Evolutionary conservation across 92 coral and sea anemone species (phyloP).

Genomic region (Ricordea florida): DNA sequence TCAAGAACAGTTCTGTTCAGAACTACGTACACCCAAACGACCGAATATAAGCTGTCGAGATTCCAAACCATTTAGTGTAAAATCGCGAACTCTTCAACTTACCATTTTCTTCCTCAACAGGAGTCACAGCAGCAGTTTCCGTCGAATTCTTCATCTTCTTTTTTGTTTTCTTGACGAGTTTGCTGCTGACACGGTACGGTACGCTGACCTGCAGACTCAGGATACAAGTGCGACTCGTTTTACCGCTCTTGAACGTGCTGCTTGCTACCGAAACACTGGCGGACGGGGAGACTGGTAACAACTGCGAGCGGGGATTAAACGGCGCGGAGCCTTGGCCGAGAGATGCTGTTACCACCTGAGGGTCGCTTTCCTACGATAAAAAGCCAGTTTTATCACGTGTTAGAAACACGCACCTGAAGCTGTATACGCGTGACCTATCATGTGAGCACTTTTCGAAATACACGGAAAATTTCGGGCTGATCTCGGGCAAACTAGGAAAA

Average conservation of each 20-base stretch:
- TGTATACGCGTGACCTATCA: background rate
- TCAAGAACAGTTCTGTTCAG: too few species aligned
- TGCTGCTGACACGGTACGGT: slow-evolving; percentile 70
- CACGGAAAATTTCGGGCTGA: background rate
- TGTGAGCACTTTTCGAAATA: background rate
- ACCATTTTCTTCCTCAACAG: slow-evolving; percentile 20
- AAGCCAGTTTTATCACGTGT: background rate
- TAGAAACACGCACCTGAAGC: background rate
- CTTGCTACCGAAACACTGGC: slow-evolving; percentile 86
- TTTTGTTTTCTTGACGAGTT: slow-evolving; percentile 52
- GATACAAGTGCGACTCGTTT: slow-evolving; percentile 77
- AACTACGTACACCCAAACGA: too few species aligned
- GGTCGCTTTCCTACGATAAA: slow-evolving; percentile 70
- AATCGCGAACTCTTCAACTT: too few species aligned
- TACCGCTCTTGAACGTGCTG: slow-evolving; percentile 72
- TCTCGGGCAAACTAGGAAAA: too few species aligned
- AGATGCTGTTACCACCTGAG: slow-evolving; percentile 75
- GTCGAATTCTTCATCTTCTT: slow-evolving; percentile 36
- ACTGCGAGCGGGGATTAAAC: slow-evolving; percentile 93
- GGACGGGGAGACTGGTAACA: slow-evolving; percentile 79
- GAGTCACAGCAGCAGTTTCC: slow-evolving; percentile 5
- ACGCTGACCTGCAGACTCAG: slow-evolving; percentile 89
- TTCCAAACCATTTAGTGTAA: too few species aligned
- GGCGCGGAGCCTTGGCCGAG: slow-evolving; percentile 94
- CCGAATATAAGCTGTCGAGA: too few species aligned